A percentile compares a stretch with the other conserved stretches of the same genome.
phyloP scores from a whole-genome alignment of 2,888 invertebrate genomes.

The Cheilosia grossa region DNA sequence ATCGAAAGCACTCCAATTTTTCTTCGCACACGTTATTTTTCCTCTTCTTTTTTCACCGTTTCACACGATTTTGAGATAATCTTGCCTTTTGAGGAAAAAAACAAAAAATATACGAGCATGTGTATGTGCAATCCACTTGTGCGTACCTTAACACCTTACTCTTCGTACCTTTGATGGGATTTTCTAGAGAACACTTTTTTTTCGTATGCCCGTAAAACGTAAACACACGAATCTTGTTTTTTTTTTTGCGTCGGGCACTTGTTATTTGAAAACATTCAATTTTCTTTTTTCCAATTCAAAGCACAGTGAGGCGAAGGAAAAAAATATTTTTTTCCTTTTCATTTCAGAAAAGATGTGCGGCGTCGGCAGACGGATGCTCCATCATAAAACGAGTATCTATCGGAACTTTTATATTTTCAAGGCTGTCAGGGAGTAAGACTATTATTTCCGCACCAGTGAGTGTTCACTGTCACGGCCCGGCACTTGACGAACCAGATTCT shows the following conservation, averaged over 20 bases:
- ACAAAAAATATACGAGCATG: constrained; percentile 15
- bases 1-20: constrained; percentile 44
- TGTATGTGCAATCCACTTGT: constrained; percentile 34
- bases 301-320: not conserved
- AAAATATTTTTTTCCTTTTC: constrained; percentile 15
- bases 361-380: constrained; percentile 11
- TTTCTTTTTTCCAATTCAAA: constrained; percentile 5
- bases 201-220: constrained; percentile 17
- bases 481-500: constrained; percentile 28
- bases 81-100: constrained; percentile 4
- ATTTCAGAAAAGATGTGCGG: constrained; percentile 29
- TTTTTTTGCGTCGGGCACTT: constrained; percentile 24
- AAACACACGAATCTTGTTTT: constrained; percentile 37
- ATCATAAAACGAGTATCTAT: not conserved
- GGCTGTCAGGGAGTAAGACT: constrained; percentile 1
- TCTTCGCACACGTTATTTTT: not conserved
- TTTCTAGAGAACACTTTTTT: not conserved
- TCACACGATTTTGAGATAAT: constrained; percentile 37
- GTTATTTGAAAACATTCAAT: constrained; percentile 41
- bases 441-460: constrained; percentile 30
- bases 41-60: not conserved
- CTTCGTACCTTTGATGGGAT: not conserved
- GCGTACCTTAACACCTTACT: constrained; percentile 37
- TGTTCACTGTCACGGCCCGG: constrained; percentile 23
- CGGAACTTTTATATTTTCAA: constrained; percentile 16